These are phyloP conservation scores for Nycteola revayana DNA, from an alignment of 2,888 invertebrate species.

Conservation along the genomic window DNA sequence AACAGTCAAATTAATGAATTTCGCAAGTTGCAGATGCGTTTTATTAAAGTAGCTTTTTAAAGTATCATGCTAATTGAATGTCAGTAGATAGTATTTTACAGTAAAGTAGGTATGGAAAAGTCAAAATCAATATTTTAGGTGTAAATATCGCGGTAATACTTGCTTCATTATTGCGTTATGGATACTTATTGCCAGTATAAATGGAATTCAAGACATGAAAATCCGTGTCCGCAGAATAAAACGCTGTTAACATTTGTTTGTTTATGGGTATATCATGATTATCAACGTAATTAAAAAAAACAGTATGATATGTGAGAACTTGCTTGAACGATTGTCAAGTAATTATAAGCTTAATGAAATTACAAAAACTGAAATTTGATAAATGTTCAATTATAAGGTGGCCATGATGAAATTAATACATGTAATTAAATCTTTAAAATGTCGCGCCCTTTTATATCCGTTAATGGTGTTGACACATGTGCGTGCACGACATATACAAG, in stretches of 20 bases:
- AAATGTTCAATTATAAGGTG: too few species aligned
- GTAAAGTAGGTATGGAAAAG: background rate
- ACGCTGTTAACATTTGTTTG: background rate
- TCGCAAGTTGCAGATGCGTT: slow-evolving; percentile 30
- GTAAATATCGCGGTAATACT: background rate
- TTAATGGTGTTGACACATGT: too few species aligned
- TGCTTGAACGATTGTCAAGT: too few species aligned
- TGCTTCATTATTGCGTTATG: background rate
- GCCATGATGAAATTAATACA: too few species aligned
- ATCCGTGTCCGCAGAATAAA: background rate
- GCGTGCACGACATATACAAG: too few species aligned
- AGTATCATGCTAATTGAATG: slow-evolving; percentile 31
- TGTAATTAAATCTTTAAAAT: too few species aligned
- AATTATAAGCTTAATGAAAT: too few species aligned
- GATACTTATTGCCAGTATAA: background rate
- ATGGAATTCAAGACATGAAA: background rate
- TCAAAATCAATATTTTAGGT: slow-evolving; percentile 22
- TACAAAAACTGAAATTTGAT: too few species aligned
- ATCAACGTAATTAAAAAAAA: too few species aligned
- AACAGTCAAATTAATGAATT: slow-evolving; percentile 41
- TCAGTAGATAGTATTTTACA: slow-evolving; percentile 3
- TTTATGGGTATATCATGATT: too few species aligned
- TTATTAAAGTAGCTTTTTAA: slow-evolving; percentile 32
- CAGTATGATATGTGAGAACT: too few species aligned
- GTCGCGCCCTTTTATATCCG: too few species aligned